Conservation (phyloP, 1,140 invertebrate genomes). For the Drosophila prosaltans region DNA sequence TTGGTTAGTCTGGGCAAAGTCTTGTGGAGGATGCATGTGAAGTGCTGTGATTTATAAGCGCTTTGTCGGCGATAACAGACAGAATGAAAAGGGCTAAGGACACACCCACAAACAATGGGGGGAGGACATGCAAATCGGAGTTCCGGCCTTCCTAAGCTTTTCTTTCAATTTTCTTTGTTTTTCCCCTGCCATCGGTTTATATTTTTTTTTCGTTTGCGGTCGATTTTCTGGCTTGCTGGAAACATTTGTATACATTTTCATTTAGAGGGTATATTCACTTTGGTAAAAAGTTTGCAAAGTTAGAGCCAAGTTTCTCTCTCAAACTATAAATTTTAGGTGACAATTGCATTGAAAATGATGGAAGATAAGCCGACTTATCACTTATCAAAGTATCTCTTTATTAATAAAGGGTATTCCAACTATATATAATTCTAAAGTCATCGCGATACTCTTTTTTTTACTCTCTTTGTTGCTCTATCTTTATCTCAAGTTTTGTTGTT, state of each 20-base stretch:
- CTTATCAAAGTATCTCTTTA: neutral
- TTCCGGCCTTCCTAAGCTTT: constrained; percentile 1
- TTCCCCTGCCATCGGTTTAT: constrained; percentile 21
- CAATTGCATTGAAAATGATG: neutral
- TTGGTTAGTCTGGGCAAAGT: neutral
- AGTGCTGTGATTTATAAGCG: constrained; percentile 76
- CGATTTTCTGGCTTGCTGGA: constrained; percentile 40
- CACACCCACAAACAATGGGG: constrained; percentile 50
- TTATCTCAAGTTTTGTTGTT: constrained; percentile 65
- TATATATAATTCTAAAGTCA: neutral
- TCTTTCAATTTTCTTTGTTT: constrained; percentile 76
- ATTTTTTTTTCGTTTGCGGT: constrained; percentile 40
- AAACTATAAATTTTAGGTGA: constrained; percentile 13
- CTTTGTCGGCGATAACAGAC: constrained; percentile 69
- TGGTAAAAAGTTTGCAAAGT: neutral
- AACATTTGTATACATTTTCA: constrained; percentile 11
- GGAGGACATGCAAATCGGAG: constrained; percentile 59
- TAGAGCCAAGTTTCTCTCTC: no score
- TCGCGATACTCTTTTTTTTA: neutral
- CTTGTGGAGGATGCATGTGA: constrained; percentile 52
- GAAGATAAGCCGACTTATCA: no score
- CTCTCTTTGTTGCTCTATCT: constrained; percentile 5
- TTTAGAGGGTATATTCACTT: neutral
- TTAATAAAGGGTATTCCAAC: neutral
- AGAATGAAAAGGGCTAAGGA: constrained; percentile 33